Percentiles rank a stretch among this genome's conserved stretches.
Evolutionary conservation across 1,140 invertebrate genomes (phyloP).

Genomic region (Bombus vancouverensis): DNA sequence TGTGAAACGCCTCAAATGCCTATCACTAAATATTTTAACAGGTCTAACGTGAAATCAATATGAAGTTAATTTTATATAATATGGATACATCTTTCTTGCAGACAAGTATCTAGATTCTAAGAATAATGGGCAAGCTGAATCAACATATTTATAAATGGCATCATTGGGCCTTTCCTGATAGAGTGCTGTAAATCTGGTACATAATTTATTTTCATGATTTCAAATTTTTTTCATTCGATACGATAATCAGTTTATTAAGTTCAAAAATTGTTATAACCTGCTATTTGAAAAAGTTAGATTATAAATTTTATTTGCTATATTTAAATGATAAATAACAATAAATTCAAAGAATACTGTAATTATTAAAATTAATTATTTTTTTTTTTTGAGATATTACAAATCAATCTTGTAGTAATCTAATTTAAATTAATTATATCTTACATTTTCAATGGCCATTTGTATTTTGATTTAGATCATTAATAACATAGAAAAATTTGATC

Average conservation of each 20-base stretch:
- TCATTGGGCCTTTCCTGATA: slow-evolving; percentile 78
- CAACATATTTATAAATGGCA: slow-evolving; percentile 81
- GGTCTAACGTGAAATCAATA: slow-evolving; percentile 53
- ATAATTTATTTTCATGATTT: slow-evolving; percentile 80
- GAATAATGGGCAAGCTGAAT: slow-evolving; percentile 81
- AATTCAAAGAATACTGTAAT: neutral
- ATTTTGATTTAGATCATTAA: neutral
- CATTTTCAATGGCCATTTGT: neutral
- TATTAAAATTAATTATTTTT: neutral
- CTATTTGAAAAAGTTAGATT: neutral
- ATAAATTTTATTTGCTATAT: neutral
- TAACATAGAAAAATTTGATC: slow-evolving; percentile 20
- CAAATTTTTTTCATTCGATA: slow-evolving; percentile 49
- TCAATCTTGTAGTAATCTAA: neutral
- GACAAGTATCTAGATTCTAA: slow-evolving; percentile 82
- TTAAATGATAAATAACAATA: neutral
- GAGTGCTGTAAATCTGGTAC: slow-evolving; percentile 79
- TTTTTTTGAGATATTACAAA: neutral
- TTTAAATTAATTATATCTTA: slow-evolving; percentile 1
- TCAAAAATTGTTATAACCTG: slow-evolving; percentile 4
- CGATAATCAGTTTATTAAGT: slow-evolving; percentile 70
- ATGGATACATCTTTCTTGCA: slow-evolving; percentile 81
- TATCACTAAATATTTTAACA: slow-evolving; percentile 19
- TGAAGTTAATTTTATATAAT: slow-evolving; percentile 68
- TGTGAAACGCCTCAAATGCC: neutral